Percentiles rank a stretch among this genome's conserved stretches.
Evolutionary conservation across 2,888 invertebrate genomes (phyloP).

Genomic region (Drosophila recens): DNA sequence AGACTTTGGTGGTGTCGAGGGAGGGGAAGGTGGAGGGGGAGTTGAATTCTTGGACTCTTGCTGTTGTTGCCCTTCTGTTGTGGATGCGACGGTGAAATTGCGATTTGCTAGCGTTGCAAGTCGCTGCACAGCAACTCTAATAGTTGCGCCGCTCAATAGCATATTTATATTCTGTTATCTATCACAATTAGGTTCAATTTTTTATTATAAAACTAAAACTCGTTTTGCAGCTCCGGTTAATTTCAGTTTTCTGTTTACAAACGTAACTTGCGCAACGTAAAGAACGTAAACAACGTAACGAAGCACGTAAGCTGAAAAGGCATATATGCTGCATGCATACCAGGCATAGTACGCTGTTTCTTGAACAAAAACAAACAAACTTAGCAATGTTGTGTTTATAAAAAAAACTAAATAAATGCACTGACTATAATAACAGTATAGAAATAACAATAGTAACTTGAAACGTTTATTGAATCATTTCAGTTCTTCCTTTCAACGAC

Average conservation of each 20-base stretch:
- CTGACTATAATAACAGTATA: not conserved
- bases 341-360: not conserved
- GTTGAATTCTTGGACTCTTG: not conserved
- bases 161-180: constrained; percentile 1
- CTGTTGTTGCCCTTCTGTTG: not conserved
- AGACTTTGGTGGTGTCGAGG: constrained; percentile 24
- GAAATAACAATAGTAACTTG: not conserved
- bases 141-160: constrained; percentile 16
- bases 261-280: constrained; percentile 28
- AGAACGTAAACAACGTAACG: constrained; percentile 4
- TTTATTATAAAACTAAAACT: not conserved
- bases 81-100: constrained; percentile 3
- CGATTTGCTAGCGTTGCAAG: constrained; percentile 7
- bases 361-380: not conserved
- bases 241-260: constrained; percentile 33
- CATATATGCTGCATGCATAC: constrained; percentile 22
- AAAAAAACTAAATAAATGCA: not conserved
- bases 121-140: constrained; percentile 7
- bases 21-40: not conserved
- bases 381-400: not conserved
- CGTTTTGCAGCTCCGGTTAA: not conserved
- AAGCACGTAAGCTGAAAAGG: constrained; percentile 1
- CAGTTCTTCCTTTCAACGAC: too few species aligned
- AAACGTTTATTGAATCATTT: too few species aligned
- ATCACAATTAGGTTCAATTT: not conserved